Base-by-base conservation (phyloP, 2,888 invertebrate species). In the Tuberolachnus salignus region DNA sequence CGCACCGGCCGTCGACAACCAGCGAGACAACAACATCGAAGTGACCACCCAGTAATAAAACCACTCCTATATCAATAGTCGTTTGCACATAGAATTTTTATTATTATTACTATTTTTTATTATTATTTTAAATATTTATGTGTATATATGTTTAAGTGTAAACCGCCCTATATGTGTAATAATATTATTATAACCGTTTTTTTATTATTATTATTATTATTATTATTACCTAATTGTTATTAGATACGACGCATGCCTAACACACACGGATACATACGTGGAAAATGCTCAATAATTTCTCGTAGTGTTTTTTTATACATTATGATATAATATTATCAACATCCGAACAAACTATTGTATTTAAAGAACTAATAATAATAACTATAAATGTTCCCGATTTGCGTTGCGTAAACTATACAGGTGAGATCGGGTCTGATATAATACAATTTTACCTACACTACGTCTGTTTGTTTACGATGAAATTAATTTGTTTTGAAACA, bases 401-500 rank as follows among this genome's bases (percentile, higher is more conserved):
- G n/a, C n/a, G n/a, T n/a, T n/a, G n/a, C 6, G 6, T 34, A 34
- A 34, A 34, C 3, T 34, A 34, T 34, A 4, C 6, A 6, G 34
- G 34, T 34, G 19, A 26, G 34, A 19, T 70, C 16, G 69, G 55
- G 55, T 55, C 16, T 55, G 6, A 19, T 23, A 34, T 44, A 64
- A 64, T 21, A 10, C 19, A 64, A 64, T 21, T 6, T 44, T 64
- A 53, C 53, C 53, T 1, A 53, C n/a, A 53, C 10, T 53, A 53
- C 14, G 21, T 21, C 23, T 61, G n/a, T n/a, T n/a, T 26, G 6
- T n/a, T 19, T 34, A 19, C 44, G 42, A 57, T 42, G 55, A 73
- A 73, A 73, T 61, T 73, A 61, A 73, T 61, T 34, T 34, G 34
- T 34, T 73, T 63, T 73, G 72, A 51, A 73, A 73, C 61, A 61